A percentile compares a stretch with the other conserved stretches of the same genome.
Conservation (phyloP, 1,140 invertebrate genomes). For the Panulirus ornatus region DNA sequence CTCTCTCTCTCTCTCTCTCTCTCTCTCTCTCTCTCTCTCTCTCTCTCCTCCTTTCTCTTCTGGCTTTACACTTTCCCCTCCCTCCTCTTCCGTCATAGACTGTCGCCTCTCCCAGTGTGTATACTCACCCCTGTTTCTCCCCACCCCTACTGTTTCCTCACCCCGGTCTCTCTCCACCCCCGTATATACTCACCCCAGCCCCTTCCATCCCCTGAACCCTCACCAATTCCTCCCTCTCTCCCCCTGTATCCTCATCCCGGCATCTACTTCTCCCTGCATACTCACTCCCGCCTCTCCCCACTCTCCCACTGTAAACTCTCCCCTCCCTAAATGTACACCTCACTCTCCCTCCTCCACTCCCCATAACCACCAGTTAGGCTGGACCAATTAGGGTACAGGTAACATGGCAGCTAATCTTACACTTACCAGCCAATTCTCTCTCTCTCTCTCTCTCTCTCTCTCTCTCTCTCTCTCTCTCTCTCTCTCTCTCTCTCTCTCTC, state of each 20-base stretch:
- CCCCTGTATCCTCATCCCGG: neutral
- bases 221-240: neutral
- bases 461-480: constrained; percentile 36
- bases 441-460: constrained; percentile 28
- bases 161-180: neutral
- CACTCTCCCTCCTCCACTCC: neutral
- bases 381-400: neutral
- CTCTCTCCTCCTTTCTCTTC: neutral
- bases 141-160: too few relatives aligned
- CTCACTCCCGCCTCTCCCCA: neutral
- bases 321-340: neutral
- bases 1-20: neutral
- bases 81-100: neutral
- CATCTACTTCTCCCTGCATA: neutral
- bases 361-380: neutral
- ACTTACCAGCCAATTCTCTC: too few relatives aligned
- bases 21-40: neutral
- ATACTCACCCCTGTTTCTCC: neutral
- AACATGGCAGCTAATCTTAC: neutral
- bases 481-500: constrained; percentile 41
- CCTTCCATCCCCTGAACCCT: neutral
- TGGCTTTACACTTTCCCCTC: neutral
- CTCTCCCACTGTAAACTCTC: neutral
- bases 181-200: neutral
- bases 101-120: neutral